Percentiles rank a stretch among this genome's conserved stretches.
These are phyloP conservation scores for Drosophila mimetica DNA, from an alignment of 2,888 invertebrate species.

Conservation along the genomic window DNA sequence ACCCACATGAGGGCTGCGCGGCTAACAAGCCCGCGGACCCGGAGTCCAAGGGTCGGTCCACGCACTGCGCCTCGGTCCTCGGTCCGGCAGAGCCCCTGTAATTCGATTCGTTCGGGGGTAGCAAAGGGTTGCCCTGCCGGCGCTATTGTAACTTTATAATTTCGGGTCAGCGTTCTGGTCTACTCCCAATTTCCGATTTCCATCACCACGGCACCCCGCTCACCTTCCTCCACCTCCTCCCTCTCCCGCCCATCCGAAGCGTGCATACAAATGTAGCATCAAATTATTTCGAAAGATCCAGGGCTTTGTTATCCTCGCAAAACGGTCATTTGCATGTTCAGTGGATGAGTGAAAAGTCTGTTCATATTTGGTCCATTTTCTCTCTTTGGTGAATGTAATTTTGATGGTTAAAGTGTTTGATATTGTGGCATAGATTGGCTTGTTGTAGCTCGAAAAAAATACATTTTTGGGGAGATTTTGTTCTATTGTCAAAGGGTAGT, in stretches of 20 bases:
- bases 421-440: slow-evolving; percentile 25
- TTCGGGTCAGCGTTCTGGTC: slow-evolving; percentile 67
- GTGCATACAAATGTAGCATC: slow-evolving; percentile 62
- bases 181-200: slow-evolving; percentile 27
- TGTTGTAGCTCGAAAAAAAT: slow-evolving; percentile 4
- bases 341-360: slow-evolving; percentile 43
- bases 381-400: slow-evolving; percentile 29
- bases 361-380: slow-evolving; percentile 23
- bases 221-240: slow-evolving; percentile 1
- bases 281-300: slow-evolving; percentile 57
- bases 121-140: slow-evolving; percentile 58
- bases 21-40: slow-evolving; percentile 45
- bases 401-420: slow-evolving; percentile 50
- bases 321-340: slow-evolving; percentile 50
- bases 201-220: slow-evolving; percentile 8
- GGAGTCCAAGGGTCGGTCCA: slow-evolving; percentile 64
- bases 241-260: slow-evolving; percentile 16
- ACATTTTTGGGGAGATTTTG: neutral
- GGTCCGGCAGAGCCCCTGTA: slow-evolving; percentile 48
- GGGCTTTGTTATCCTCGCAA: slow-evolving; percentile 15
- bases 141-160: slow-evolving; percentile 73
- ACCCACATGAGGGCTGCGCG: slow-evolving; percentile 47
- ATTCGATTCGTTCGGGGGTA: slow-evolving; percentile 59
- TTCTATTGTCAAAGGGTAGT: neutral
- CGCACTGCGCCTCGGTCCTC: slow-evolving; percentile 32